Evolutionary conservation across 1,140 invertebrate species (phyloP).

Genomic region (Monochamus saltuarius): DNA sequence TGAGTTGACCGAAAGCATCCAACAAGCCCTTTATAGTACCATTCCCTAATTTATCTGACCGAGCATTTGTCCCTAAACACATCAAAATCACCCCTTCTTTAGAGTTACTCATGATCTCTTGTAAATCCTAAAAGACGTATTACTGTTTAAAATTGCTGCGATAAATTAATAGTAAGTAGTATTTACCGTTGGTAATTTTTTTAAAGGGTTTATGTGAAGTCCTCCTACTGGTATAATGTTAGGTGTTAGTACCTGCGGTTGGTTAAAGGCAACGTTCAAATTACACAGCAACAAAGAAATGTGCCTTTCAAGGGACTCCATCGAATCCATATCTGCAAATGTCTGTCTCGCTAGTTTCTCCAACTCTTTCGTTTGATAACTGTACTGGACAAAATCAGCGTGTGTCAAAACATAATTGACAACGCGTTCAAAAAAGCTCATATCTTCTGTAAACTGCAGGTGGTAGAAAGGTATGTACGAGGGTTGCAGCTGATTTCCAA

Average conservation of each 20-base stretch:
- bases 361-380: background rate
- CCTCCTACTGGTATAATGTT: constrained; percentile 59
- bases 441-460: constrained; percentile 16
- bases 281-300: constrained; percentile 50
- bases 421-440: constrained; percentile 27
- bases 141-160: background rate
- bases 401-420: constrained; percentile 28
- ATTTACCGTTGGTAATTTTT: constrained; percentile 35
- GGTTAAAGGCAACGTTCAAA: constrained; percentile 51
- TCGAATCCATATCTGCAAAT: constrained; percentile 27
- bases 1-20: constrained; percentile 25
- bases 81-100: constrained; percentile 39
- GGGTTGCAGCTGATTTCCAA: constrained; percentile 26
- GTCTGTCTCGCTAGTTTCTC: constrained; percentile 21
- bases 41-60: constrained; percentile 21
- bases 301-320: constrained; percentile 23
- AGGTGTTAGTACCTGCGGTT: constrained; percentile 52
- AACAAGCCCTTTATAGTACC: constrained; percentile 23
- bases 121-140: constrained; percentile 34
- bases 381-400: constrained; percentile 13
- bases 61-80: constrained; percentile 37
- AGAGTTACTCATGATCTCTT: constrained; percentile 33
- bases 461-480: constrained; percentile 21
- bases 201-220: constrained; percentile 52
- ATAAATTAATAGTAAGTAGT: no score